phyloP scores from a whole-genome alignment of 2,888 invertebrate species.

The Odontocolon sp. region DNA sequence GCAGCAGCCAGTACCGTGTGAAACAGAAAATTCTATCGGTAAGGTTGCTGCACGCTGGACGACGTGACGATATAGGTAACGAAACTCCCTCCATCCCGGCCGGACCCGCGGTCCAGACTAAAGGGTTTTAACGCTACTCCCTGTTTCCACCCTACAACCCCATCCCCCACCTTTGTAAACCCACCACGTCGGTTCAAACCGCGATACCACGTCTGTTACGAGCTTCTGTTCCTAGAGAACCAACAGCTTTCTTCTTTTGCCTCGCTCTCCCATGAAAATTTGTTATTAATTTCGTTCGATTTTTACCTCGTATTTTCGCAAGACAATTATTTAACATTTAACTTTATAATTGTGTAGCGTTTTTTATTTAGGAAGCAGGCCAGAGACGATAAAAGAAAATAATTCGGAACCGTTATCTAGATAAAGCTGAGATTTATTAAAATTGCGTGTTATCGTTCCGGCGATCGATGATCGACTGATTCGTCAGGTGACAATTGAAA shows the following conservation, averaged over 20 bases:
- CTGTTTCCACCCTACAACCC: not conserved
- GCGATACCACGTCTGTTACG: conserved; percentile 51
- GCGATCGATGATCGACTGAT: too few relatives aligned
- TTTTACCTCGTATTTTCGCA: not conserved
- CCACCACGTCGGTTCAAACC: conserved; percentile 50
- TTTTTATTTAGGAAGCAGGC: too few relatives aligned
- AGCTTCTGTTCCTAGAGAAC: conserved; percentile 14
- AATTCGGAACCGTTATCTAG: too few relatives aligned
- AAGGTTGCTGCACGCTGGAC: conserved; percentile 26
- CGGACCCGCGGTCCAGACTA: conserved; percentile 78
- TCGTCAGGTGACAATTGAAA: too few relatives aligned
- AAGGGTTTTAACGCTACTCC: conserved; percentile 74
- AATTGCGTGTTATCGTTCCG: too few relatives aligned
- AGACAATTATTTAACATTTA: not conserved
- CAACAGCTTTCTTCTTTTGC: conserved; percentile 14
- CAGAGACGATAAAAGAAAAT: too few relatives aligned
- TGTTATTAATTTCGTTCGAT: conserved; percentile 23
- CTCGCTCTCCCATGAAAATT: conserved; percentile 19
- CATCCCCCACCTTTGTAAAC: conserved; percentile 57
- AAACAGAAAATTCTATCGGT: conserved; percentile 52
- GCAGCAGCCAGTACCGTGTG: conserved; percentile 57
- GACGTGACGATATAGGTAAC: conserved; percentile 39
- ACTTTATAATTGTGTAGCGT: too few relatives aligned
- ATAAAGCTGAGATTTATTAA: too few relatives aligned
- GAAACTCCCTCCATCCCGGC: conserved; percentile 26